Conservation (phyloP, 2,113 vertebrate genomes). For the Carettochelys insculpta region DNA sequence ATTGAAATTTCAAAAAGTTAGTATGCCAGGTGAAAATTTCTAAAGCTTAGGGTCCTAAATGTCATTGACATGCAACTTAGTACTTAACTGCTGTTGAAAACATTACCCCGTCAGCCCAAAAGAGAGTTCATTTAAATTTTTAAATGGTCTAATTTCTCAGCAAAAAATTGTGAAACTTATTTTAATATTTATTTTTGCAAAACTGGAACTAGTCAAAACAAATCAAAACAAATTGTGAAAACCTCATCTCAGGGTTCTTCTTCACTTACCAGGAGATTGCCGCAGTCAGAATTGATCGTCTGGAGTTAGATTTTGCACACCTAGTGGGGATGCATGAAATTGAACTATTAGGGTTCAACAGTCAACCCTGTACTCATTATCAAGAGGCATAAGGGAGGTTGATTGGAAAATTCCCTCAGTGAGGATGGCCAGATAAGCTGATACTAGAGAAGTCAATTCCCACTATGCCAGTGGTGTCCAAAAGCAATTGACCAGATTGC, state of each 20-base stretch:
- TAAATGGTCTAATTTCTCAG: neutral
- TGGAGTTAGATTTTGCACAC: no score
- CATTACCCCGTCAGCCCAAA: neutral
- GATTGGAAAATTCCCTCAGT: no score
- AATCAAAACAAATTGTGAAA: neutral
- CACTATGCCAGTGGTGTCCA: no score
- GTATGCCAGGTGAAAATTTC: neutral
- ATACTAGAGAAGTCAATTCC: no score
- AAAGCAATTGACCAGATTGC: no score
- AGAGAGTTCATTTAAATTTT: neutral
- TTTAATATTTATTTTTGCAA: neutral
- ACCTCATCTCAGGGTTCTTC: neutral
- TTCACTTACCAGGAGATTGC: no score
- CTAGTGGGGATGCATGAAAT: no score
- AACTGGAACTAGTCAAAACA: neutral
- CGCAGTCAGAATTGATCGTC: no score
- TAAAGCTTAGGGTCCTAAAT: neutral
- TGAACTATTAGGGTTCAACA: no score
- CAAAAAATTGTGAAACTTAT: neutral
- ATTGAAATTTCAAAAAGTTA: neutral
- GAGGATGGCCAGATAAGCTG: no score
- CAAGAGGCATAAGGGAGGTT: no score
- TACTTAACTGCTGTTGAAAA: neutral
- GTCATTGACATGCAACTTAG: neutral
- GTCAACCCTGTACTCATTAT: no score